Evolutionary conservation across 2,797 vertebrate genomes (phyloP), one percentile per base, ranked within the genome.

Genomic region (Enteromius afrohamiltoni): DNA sequence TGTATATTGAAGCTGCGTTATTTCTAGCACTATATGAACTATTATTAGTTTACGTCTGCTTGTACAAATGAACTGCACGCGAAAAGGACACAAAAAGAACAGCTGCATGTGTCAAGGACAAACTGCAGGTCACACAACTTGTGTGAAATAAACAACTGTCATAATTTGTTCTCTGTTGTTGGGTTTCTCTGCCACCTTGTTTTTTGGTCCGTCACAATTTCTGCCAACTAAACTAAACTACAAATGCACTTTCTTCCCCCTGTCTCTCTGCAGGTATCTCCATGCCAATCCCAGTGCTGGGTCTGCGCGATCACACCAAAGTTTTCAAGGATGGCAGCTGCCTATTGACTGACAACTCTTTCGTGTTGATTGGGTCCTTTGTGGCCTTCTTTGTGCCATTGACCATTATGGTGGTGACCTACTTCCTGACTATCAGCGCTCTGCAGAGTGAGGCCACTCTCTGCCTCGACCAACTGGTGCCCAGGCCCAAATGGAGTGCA

Each of bases 341-440:
- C 3, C 76, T 58, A 21, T 85, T 96, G 75, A 94, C 34, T 19
- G 93, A 94, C 1, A 93, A 93, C 0, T 96, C 51, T 88, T 96
- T 96, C 90, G 95, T 96, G 83, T 91, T 96, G 34, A 96, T 94
- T 0, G 96, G 96, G 40, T 96, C 96, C 0, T 88, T 96, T 85
- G 94, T 95, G 71, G 87, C 96, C 0, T 96, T 96, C 88, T 96
- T 96, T 73, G 83, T 91, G 37, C 96, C 96, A 16, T 91, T 96
- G 0, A 53, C 89, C 0, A 94, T 96, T 86, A 96, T 96, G 96
- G 90, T 96, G 5, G 92, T 95, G 82, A 96, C 94, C 76, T 96
- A 96, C 51, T 93, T 96, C 45, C 93, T 96, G 80, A 96, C 96
- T 1, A 96, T 95, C 78, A 94, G 89, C 4, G 92, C 93, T 78